A percentile compares a stretch with the other conserved stretches of the same genome.
Conservation (phyloP, 2,113 vertebrate species). For the Bujurquina vittata region DNA sequence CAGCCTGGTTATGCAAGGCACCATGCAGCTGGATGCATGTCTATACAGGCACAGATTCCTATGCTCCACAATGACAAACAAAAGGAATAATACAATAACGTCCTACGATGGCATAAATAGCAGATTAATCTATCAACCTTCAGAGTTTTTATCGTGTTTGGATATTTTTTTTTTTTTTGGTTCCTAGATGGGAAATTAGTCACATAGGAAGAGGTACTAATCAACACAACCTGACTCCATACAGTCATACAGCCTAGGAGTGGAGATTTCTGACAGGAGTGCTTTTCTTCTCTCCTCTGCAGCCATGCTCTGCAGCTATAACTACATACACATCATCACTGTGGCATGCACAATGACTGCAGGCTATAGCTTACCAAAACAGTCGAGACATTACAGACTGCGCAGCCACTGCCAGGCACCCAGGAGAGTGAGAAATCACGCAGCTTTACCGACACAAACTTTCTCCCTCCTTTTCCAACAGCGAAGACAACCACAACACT, state of each 20-base stretch:
- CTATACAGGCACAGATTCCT: background rate
- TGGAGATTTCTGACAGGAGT: too few species aligned
- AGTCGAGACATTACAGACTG: conserved; percentile 19
- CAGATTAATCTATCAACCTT: background rate
- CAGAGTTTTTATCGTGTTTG: background rate
- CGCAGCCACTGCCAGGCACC: conserved; percentile 35
- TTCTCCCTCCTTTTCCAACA: background rate
- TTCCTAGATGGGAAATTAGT: background rate
- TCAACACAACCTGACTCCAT: background rate
- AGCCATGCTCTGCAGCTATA: background rate
- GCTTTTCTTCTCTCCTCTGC: background rate
- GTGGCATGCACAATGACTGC: conserved; percentile 38
- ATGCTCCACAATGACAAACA: background rate
- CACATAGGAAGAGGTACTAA: background rate
- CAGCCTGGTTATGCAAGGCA: background rate
- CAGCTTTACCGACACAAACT: background rate
- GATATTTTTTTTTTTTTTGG: background rate
- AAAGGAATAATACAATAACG: background rate
- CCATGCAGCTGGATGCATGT: background rate
- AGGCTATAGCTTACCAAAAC: conserved; percentile 47
- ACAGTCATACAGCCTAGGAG: background rate
- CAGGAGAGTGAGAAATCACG: background rate
- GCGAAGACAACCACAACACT: background rate
- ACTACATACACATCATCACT: background rate
- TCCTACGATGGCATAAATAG: background rate